Evolutionary conservation across 1,140 invertebrate genomes (phyloP).

Genomic region (Euglossa dilemma): DNA sequence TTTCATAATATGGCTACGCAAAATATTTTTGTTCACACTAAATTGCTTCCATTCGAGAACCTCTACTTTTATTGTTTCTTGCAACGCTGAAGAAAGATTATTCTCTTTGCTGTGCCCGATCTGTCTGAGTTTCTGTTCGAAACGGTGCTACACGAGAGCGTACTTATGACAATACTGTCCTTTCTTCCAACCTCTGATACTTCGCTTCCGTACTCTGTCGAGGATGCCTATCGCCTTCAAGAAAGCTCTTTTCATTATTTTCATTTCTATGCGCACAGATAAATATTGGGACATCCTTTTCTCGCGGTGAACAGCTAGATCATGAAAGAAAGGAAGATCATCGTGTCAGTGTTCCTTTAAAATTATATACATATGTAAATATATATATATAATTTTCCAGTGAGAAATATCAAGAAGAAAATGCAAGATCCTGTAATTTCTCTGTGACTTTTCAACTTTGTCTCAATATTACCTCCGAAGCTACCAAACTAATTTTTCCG

Average conservation of each 20-base stretch:
- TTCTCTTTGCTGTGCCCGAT: conserved; percentile 9
- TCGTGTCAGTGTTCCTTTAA: background rate
- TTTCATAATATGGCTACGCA: conserved; percentile 64
- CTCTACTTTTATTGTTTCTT: conserved; percentile 41
- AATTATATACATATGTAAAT: background rate
- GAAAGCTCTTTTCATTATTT: conserved; percentile 38
- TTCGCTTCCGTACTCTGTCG: conserved; percentile 18
- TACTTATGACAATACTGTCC: background rate
- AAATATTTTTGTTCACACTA: conserved; percentile 55
- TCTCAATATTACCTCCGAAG: conserved; percentile 28
- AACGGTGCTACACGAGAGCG: background rate
- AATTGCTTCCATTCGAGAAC: conserved; percentile 57
- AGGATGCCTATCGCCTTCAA: conserved; percentile 26
- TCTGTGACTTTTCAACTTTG: background rate
- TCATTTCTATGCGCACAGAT: conserved; percentile 5
- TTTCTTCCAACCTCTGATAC: background rate
- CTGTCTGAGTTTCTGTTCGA: conserved; percentile 1
- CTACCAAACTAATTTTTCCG: conserved; percentile 9
- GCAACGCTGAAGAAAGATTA: conserved; percentile 25
- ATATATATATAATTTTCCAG: too few species aligned
- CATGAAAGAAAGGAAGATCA: conserved; percentile 27
- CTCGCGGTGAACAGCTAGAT: background rate
- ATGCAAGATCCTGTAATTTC: background rate
- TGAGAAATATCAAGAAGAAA: background rate
- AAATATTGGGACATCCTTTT: conserved; percentile 27